Evolutionary conservation across 2,888 invertebrate genomes (phyloP), one percentile per base, ranked within the genome.

Genomic region (Balanococcus diminutus): DNA sequence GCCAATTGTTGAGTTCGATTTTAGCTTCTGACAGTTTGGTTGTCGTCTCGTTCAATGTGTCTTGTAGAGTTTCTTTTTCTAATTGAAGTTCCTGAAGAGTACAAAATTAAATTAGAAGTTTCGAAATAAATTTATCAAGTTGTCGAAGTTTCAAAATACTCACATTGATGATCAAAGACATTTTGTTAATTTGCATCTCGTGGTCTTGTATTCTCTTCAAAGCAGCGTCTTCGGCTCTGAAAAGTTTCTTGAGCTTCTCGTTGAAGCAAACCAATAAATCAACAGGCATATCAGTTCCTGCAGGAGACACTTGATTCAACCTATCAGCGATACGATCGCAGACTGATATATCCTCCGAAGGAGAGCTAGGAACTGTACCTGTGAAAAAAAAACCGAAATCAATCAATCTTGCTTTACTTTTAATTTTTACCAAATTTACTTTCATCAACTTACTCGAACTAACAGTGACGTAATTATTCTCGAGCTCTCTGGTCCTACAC

Each of bases 171-270:
- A 81, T 46, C 32, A 84, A 61, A 46, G 83, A 86, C 0, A 87
- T 32, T 83, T 85, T 86, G 36, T 81, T 82, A 1, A 85, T 22
- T 36, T 46, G 72, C 39, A 87, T 84, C n/a, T 87, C 75, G 56
- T 86, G 87, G 82, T 87, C 87, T 22, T 72, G 86, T 28, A 85
- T 86, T 42, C 86, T 81, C 16, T 87, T 87, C 51, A 87, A 84
- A 56, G 87, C 86, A 31, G 87, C 87, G 14, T 87, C 87, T 86
- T 87, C 87, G 16, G 87, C 87, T 86, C 86, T 86, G n/a, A 85
- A 87, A n/a, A 87, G 83, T 84, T 86, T 87, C 8, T 86, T 86
- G 25, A 87, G 86, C 39, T 86, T 86, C 16, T 72, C 72, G 31
- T 72, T 61, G 11, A 86, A 42, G 81, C 86, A 86, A 16, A 61